These are phyloP conservation scores for Coleophora deauratella DNA, from an alignment of 2,888 invertebrate genomes.

Conservation along the genomic window DNA sequence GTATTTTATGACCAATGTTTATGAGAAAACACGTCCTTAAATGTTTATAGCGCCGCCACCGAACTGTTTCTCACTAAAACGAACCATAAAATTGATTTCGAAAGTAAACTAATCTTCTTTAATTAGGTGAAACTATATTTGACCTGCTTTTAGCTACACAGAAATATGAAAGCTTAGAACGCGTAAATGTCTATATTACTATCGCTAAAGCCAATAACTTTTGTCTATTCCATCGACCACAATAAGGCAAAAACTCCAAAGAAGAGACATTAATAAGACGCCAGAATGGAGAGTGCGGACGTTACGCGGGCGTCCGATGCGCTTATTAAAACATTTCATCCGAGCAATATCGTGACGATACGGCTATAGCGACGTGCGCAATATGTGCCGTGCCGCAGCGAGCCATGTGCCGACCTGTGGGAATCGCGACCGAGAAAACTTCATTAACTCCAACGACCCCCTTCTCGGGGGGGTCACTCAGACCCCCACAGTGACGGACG, in stretches of 20 bases:
- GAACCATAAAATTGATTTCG: no score
- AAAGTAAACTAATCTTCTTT: no score
- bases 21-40: no score
- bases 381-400: conserved; percentile 67
- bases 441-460: conserved; percentile 70
- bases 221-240: conserved; percentile 10
- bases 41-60: conserved; percentile 3
- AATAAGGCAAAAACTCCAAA: conserved; percentile 68
- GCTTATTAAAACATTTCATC: conserved; percentile 73
- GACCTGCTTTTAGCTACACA: no score
- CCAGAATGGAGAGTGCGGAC: conserved; percentile 35
- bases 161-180: no score
- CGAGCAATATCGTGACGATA: conserved; percentile 60
- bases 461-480: conserved; percentile 19
- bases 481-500: conserved; percentile 26
- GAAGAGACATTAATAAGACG: conserved; percentile 71
- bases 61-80: no score
- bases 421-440: conserved; percentile 73
- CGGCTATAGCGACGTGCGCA: conserved; percentile 51
- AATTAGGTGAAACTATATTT: no score
- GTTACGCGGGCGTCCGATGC: conserved; percentile 52
- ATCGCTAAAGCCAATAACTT: not conserved
- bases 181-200: no score
- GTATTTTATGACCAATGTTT: no score
- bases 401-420: conserved; percentile 72